Base-by-base conservation (phyloP, 2,113 vertebrate genomes). In the Peromyscus maniculatus region DNA sequence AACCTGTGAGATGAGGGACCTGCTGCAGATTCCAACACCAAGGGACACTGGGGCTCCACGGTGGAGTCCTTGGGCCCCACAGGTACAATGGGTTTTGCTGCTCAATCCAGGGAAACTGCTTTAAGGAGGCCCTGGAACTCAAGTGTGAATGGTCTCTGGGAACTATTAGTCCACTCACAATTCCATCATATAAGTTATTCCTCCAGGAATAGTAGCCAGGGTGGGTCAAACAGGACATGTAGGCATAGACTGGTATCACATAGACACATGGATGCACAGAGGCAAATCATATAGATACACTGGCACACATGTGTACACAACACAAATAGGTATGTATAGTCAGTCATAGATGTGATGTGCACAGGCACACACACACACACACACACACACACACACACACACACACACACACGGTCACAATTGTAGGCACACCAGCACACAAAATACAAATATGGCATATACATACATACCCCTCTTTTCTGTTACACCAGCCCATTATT, bases 271-370 rank as follows among this genome's bases (percentile, higher is more conserved):
- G 39, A 17, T 13, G 49, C 26, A 52, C 62, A 69, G 5, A 36
- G 19, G 55, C 10, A 11, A 12, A 13, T 49, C 69, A n/a, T 6
- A n/a, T 10, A 33, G 11, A 57, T 43, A 74, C n/a, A 82, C 16
- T 9, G 0, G 3, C 5, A 31, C 10, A 7, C 22, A 10, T 10
- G 2, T 8, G 16, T 0, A 10, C 52, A 66, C 71, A 88, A 52
- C 13, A 46, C 62, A 71, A 0, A 62, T 3, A 8, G 1, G 13
- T 5, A 31, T 26, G 12, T 22, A 67, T 5, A 36, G 1, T n/a
- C 19, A 66, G 0, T 39, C 28, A 11, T 22, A 52, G 7, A 13
- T 5, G 33, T 52, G 5, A 16, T 22, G 15, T 7, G 82, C 10
- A 17, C 7, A 15, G 7, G 36, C 0, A 0, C 7, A 7, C 71